These are phyloP conservation scores for Drosophila incognita DNA, from an alignment of 2,888 invertebrate genomes.

Conservation along the genomic window DNA sequence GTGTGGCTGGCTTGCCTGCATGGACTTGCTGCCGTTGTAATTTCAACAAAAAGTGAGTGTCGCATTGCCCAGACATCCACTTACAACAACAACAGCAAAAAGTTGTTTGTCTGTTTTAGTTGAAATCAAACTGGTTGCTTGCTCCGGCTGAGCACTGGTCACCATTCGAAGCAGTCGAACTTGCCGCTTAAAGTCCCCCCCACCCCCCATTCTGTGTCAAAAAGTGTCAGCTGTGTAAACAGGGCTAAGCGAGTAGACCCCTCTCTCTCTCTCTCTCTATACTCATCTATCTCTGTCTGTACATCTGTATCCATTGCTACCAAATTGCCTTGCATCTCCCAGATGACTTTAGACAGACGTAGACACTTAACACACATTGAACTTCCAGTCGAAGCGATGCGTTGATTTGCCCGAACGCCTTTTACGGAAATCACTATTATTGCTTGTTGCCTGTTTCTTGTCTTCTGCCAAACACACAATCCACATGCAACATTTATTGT, in stretches of 20 bases:
- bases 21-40: conserved; percentile 48
- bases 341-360: conserved; percentile 33
- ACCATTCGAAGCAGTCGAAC: conserved; percentile 62
- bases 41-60: conserved; percentile 75
- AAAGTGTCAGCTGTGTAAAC: conserved; percentile 79
- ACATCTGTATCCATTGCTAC: background rate
- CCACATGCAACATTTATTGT: conserved; percentile 40
- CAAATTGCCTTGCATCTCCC: conserved; percentile 19
- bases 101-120: conserved; percentile 77
- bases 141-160: conserved; percentile 31
- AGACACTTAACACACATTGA: conserved; percentile 50
- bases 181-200: conserved; percentile 29
- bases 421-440: conserved; percentile 67
- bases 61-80: conserved; percentile 74
- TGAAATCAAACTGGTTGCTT: conserved; percentile 78
- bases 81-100: conserved; percentile 56
- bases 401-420: conserved; percentile 63
- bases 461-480: conserved; percentile 39
- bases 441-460: conserved; percentile 67
- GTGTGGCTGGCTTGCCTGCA: conserved; percentile 7
- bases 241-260: conserved; percentile 64
- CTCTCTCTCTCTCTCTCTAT: conserved; percentile 2
- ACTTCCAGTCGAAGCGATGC: conserved; percentile 49
- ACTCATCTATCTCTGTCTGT: background rate
- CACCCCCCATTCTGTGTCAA: conserved; percentile 16